phyloP scores from a whole-genome alignment of 2,797 vertebrate species.

The Lateolabrax maculatus region DNA sequence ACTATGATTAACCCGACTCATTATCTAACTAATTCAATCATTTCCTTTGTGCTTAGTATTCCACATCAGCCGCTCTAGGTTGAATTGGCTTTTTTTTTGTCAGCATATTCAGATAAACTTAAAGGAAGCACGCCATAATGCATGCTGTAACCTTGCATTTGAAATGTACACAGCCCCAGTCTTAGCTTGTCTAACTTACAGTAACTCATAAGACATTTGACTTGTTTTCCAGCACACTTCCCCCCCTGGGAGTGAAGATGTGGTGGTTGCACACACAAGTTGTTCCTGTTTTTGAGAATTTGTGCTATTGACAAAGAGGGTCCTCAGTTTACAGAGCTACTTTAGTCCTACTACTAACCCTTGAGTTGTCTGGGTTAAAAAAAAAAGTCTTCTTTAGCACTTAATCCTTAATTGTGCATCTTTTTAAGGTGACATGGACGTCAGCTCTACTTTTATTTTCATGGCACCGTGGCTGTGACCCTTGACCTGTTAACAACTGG shows the following conservation, averaged over 20 bases:
- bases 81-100: conserved; percentile 17
- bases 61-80: neutral
- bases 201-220: neutral
- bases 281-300: conserved; percentile 43
- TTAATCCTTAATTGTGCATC: neutral
- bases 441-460: neutral
- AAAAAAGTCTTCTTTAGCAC: too few species aligned
- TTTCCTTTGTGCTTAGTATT: conserved; percentile 32
- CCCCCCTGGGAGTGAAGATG: conserved; percentile 33
- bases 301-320: neutral
- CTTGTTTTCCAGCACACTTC: conserved; percentile 43
- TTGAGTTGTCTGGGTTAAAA: neutral
- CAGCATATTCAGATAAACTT: conserved; percentile 10
- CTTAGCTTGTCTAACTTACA: neutral
- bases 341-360: too few species aligned
- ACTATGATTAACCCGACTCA: conserved; percentile 15
- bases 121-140: neutral
- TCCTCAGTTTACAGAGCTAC: neutral
- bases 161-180: neutral
- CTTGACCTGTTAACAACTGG: neutral
- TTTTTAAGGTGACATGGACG: neutral
- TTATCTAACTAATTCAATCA: conserved; percentile 15
- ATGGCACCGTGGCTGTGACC: neutral
- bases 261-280: conserved; percentile 26
- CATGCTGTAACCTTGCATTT: neutral